phyloP scores from a whole-genome alignment of 2,113 vertebrate species.

The Ceyx cyanopectus region DNA sequence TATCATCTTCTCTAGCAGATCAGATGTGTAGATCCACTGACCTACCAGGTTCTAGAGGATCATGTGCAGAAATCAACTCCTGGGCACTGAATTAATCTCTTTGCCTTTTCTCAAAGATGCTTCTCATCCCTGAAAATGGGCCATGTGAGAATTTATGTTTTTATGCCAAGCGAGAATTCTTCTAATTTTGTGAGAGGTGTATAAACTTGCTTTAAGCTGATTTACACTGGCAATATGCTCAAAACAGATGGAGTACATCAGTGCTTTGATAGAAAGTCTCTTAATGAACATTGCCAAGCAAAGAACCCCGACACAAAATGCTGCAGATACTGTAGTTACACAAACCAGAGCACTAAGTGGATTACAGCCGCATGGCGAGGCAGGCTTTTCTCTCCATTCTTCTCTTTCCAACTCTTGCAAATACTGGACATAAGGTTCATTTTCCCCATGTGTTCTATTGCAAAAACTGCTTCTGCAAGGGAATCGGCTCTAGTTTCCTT shows the following conservation, averaged over 20 bases:
- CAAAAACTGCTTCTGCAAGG: neutral
- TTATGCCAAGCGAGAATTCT: neutral
- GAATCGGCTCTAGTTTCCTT: neutral
- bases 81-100: neutral
- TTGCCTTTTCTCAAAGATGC: neutral
- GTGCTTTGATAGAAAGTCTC: neutral
- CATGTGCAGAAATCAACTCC: fast-evolving
- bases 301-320: neutral
- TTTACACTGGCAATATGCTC: constrained; percentile 27
- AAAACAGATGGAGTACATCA: constrained; percentile 52
- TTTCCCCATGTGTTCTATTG: neutral
- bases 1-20: fast-evolving
- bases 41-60: fast-evolving
- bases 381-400: neutral
- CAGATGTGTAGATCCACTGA: neutral
- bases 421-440: neutral
- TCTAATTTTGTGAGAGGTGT: neutral
- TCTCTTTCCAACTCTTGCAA: neutral
- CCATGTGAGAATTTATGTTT: neutral
- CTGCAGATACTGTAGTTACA: neutral
- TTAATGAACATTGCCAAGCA: neutral
- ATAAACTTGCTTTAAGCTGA: constrained; percentile 27
- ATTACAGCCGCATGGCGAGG: neutral
- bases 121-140: neutral
- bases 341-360: neutral